Base-by-base conservation (phyloP, 2,888 invertebrate species). In the Nomada lathburiana region DNA sequence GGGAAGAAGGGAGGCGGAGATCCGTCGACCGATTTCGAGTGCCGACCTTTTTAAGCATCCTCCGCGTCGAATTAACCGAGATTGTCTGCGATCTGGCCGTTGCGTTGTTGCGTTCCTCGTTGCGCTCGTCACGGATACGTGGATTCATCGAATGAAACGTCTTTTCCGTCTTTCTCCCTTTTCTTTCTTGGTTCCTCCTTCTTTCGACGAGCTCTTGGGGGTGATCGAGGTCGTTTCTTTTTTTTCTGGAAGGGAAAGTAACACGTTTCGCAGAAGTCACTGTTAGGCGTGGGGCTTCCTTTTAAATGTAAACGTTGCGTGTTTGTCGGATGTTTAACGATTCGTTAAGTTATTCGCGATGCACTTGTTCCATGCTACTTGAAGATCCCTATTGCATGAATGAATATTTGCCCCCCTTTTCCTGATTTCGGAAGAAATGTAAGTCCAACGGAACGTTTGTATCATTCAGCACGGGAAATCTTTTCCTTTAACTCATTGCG, bases 1-100 rank as follows among this genome's bases (percentile, higher is more conserved):
- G 44, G 7, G 1, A n/a, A 36, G 42, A n/a, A 10, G 23, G 36
- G n/a, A 53, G 16, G 26, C 63, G 57, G 59, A 79, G 69, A 80
- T 80, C 64, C 76, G 64, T 70, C 47, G 59, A 36, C 10, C 68
- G 52, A 59, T 73, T 60, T 65, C 29, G 57, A 57, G 23, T 26
- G 59, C 52, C 50, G 16, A n/a, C 42, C 16, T 26, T 23, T 52
- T 69, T 9, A n/a, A 20, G 42, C 42, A 20, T 53, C 47, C 36
- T 36, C 20, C 63, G 16, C 16, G 53, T n/a, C 57, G 44, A 52
- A 50, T 77, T 65, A 69, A 69, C 11, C 36, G 50, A 23, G 78
- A 76, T 74, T 47, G 52, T 67, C 60, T 67, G 60, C 52, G 57
- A 76, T 64, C 63, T 53, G 62, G 16, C 36, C 50, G 53, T 72